Evolutionary conservation across 1,140 invertebrate genomes (phyloP), one percentile per base, ranked within the genome.

Genomic region (Orchesella cincta): DNA sequence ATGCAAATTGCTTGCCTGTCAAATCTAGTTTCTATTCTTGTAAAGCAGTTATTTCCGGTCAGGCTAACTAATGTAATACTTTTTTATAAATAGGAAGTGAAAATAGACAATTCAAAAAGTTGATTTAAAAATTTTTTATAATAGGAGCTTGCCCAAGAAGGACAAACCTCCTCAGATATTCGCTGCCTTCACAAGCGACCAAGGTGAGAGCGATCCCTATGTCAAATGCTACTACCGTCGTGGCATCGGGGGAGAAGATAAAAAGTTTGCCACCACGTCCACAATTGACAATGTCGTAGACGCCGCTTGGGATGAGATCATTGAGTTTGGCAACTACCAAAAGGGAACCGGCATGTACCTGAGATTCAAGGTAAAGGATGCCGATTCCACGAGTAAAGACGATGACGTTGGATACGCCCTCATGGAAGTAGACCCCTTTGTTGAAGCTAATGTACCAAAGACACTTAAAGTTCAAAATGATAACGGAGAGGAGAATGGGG

Each of bases 281-380:
- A 75, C 73, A 0, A 75, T 75, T 1, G 76, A 81, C 33, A 78
- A 81, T 57, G 35, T 74, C 18, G 77, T 76, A 28, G 75, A 76
- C 31, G 75, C 77, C 18, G 80, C 78, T 54, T 81, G 75, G 75
- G 23, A 31, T 8, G 74, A 77, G 28, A 74, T 34, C 1, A 79
- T 81, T 33, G 77, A 81, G 33, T 81, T 81, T 71, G 51, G 35
- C 20, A 81, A 81, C 28, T 81, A 79, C 33, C 75, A 77, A 39
- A 70, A 57, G 26, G 78, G 80, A 75, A 76, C 72, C 18, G 64
- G 79, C 28, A 62, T 75, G 77, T 78, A 73, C 28, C 62, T 29
- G 29, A n/a, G 52, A 1, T 78, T 78, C 35, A 78, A 78, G 33
- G 26, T 78, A 2, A 75, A 76, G 39, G 77, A 78, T 51, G 23